Evolutionary conservation across 2,113 vertebrate genomes (phyloP), one percentile per base, ranked within the genome.

Genomic region (Fulmarus glacialis): DNA sequence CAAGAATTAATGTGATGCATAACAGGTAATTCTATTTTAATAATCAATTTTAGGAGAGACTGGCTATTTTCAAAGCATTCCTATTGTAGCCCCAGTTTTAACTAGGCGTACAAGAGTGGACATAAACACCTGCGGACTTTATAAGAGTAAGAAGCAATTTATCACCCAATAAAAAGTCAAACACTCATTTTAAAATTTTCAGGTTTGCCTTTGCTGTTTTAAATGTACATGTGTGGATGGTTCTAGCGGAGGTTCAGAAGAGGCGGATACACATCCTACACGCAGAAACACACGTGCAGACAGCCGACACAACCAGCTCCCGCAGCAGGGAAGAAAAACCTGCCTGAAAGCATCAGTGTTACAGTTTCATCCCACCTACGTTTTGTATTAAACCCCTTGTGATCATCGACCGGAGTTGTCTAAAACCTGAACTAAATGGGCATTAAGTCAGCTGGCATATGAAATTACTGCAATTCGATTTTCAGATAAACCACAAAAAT

Each of bases 401-500:
- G 87, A 73, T 21, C 66, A 96, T 94, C 66, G 91, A 97, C 71
- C 4, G 1, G 63, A 66, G 71, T 93, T 96, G 87, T 93, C 89
- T 96, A 96, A 97, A 96, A 29, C 34, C 53, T 96, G 94, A 96
- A 91, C 89, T 97, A 97, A 97, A 95, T 29, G 32, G 95, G 93
- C 95, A 77, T 93, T 96, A 96, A 97, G 94, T 97, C 97, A 77
- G 96, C 97, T 85, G 96, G 96, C 93, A 53, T 91, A 80, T 84
- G 93, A 97, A 97, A 97, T 97, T 96, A 96, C 87, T 96, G 93
- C 94, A 55, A 92, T 98, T 98, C 90, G 88, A 98, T 98, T 97
- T 97, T 97, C 84, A 96, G 97, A 97, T 98, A 97, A 97, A 96
- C 97, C 96, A 90, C 96, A 98, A 93, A 97, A 94, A 93, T 92